Conservation (phyloP, 2,888 invertebrate species). For the Pammene fasciana region DNA sequence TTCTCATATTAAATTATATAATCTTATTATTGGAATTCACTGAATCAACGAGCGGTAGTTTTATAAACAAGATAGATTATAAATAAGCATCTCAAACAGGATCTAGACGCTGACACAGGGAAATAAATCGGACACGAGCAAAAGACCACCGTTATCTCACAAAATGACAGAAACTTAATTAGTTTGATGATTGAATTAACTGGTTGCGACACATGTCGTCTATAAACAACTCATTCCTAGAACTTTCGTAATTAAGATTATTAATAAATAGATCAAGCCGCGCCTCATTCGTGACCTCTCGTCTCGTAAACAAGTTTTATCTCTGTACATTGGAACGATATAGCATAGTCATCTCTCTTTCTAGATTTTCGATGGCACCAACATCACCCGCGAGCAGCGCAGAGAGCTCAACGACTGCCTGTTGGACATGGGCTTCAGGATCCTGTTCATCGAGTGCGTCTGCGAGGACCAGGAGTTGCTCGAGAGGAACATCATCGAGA, state of each 20-base stretch:
- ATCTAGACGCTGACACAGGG: conserved; percentile 1
- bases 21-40: not conserved
- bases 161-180: conserved; percentile 19
- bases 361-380: conserved; percentile 96
- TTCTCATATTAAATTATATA: conserved; percentile 17
- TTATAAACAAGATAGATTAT: not conserved
- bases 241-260: conserved; percentile 21
- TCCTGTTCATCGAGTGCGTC: conserved; percentile 96
- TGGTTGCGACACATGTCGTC: conserved; percentile 3
- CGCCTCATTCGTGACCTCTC: conserved; percentile 31
- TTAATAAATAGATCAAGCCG: conserved; percentile 25
- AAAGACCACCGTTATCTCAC: conserved; percentile 4
- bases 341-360: conserved; percentile 48
- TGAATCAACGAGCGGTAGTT: not conserved
- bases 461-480: conserved; percentile 88
- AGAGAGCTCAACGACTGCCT: conserved; percentile 89
- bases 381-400: conserved; percentile 92
- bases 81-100: conserved; percentile 20
- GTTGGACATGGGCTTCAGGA: conserved; percentile 89
- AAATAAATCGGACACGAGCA: conserved; percentile 18
- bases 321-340: conserved; percentile 23
- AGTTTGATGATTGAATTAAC: conserved; percentile 10
- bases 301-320: conserved; percentile 32
- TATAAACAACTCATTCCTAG: conserved; percentile 16
- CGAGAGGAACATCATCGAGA: conserved; percentile 85